Conservation (phyloP, 2,797 vertebrate genomes). For the Avahi laniger region DNA sequence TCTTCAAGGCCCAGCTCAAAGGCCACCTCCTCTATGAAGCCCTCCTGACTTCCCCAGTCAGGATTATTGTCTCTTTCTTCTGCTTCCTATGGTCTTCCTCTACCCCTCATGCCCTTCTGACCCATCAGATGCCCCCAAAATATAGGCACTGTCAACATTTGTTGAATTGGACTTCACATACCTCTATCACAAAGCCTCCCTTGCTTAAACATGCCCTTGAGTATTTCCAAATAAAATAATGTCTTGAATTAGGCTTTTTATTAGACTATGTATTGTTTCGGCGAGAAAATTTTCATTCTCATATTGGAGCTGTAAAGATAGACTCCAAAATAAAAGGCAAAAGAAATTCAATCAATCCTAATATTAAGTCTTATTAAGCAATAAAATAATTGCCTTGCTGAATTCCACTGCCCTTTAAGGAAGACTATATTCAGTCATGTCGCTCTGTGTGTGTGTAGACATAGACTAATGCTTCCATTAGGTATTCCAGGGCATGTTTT, state of each 20-base stretch:
- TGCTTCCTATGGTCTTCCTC: rapidly evolving
- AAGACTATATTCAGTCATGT: not conserved
- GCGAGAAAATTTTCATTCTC: not conserved
- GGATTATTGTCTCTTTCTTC: not conserved
- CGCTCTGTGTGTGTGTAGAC: not conserved
- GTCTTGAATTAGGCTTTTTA: not conserved
- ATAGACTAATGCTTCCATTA: not conserved
- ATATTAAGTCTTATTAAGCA: constrained; percentile 28
- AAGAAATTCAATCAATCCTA: constrained; percentile 23
- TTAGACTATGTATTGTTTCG: not conserved
- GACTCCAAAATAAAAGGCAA: not conserved
- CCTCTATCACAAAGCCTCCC: not conserved
- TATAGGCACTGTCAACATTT: not conserved
- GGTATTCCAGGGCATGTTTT: not conserved
- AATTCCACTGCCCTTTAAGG: constrained; percentile 28
- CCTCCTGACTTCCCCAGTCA: not conserved
- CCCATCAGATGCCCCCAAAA: not conserved
- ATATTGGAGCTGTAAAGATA: not conserved
- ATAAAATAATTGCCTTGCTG: constrained; percentile 53
- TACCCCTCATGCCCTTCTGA: not conserved
- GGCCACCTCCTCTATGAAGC: not conserved
- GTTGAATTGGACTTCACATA: not conserved
- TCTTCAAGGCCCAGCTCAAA: not conserved
- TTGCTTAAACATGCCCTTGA: not conserved
- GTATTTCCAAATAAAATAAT: constrained; percentile 33